phyloP scores from a whole-genome alignment of 2,888 invertebrate genomes.

The Operophtera brumata region DNA sequence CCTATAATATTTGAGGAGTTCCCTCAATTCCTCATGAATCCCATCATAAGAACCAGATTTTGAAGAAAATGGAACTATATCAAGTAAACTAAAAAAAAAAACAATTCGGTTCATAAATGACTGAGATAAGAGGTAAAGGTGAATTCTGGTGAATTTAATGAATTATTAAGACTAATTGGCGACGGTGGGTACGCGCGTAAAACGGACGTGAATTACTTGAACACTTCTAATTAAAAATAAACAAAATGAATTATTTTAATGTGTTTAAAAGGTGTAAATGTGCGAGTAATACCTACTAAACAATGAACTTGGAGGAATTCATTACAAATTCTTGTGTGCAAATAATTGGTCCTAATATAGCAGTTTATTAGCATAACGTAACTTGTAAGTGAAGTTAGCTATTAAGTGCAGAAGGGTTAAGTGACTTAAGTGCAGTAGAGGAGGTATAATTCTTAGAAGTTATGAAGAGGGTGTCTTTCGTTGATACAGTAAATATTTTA shows the following conservation, averaged over 20 bases:
- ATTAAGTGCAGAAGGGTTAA: slow-evolving; percentile 34
- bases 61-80: too few species aligned
- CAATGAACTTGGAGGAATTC: slow-evolving; percentile 19
- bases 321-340: slow-evolving; percentile 35
- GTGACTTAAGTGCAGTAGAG: slow-evolving; percentile 17
- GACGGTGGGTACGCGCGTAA: neutral
- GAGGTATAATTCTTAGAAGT: slow-evolving; percentile 17
- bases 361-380: slow-evolving; percentile 46
- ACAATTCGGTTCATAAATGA: too few species aligned
- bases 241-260: slow-evolving; percentile 12
- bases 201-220: neutral
- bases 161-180: neutral
- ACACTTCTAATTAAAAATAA: slow-evolving; percentile 5
- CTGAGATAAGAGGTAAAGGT: too few species aligned
- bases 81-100: too few species aligned
- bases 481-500: slow-evolving; percentile 4
- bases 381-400: slow-evolving; percentile 31
- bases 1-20: too few species aligned
- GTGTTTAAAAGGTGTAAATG: slow-evolving; percentile 26
- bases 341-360: slow-evolving; percentile 43
- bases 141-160: neutral
- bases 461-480: slow-evolving; percentile 7
- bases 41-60: too few species aligned
- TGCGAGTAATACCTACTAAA: slow-evolving; percentile 2
- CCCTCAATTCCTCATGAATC: too few species aligned